Evolutionary conservation across 2,797 vertebrate genomes (phyloP).

Genomic region (Anguilla megastoma): DNA sequence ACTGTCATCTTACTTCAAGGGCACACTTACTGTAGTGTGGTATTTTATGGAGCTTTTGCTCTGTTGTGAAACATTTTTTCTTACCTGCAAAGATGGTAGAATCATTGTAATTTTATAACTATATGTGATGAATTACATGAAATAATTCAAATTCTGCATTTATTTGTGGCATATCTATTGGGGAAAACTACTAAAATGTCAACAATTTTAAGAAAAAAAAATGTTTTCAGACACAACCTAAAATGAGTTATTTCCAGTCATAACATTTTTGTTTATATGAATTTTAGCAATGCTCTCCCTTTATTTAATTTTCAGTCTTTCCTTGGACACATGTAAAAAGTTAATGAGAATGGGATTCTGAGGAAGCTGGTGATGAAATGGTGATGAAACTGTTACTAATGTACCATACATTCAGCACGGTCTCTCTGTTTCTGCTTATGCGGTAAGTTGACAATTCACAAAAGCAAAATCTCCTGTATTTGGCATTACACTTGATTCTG

Average conservation of each 20-base stretch:
- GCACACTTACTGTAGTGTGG: neutral
- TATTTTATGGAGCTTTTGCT: neutral
- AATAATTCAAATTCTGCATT: neutral
- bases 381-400: slow-evolving; percentile 82
- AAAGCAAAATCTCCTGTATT: slow-evolving; percentile 11
- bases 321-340: slow-evolving; percentile 77
- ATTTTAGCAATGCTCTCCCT: slow-evolving; percentile 52
- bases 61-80: neutral
- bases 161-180: neutral
- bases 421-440: slow-evolving; percentile 19
- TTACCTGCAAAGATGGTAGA: neutral
- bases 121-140: neutral
- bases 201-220: neutral
- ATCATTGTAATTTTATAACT: neutral
- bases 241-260: neutral
- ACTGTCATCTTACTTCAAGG: slow-evolving; percentile 1
- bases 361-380: slow-evolving; percentile 82
- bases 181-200: neutral
- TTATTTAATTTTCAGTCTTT: slow-evolving; percentile 59
- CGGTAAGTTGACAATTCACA: slow-evolving; percentile 6
- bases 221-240: neutral
- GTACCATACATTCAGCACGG: slow-evolving; percentile 55
- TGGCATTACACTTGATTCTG: slow-evolving; percentile 3
- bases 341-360: slow-evolving; percentile 80
- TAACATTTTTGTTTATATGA: neutral